phyloP scores from a whole-genome alignment of 2,797 vertebrate species.

The Acipenser oxyrinchus region DNA sequence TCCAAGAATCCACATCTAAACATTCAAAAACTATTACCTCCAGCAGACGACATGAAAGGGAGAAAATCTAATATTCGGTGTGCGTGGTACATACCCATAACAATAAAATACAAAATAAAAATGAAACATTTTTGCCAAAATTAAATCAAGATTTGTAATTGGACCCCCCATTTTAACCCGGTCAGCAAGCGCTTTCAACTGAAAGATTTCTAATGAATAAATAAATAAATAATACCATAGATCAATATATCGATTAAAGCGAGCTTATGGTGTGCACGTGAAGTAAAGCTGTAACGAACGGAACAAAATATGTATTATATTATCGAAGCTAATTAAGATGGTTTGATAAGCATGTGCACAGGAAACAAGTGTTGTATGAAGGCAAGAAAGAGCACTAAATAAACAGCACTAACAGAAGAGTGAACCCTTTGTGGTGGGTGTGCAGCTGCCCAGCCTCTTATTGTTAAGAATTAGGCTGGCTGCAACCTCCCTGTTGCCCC shows the following conservation, averaged over 20 bases:
- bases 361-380: constrained; percentile 54
- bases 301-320: constrained; percentile 14
- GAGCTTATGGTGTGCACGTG: too few species aligned
- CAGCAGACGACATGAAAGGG: constrained; percentile 35
- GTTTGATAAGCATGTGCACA: constrained; percentile 59
- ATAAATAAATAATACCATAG: too few species aligned
- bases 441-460: constrained; percentile 79
- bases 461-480: constrained; percentile 76
- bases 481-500: constrained; percentile 72
- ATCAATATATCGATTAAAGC: too few species aligned
- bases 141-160: background rate
- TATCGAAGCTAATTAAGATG: constrained; percentile 62
- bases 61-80: constrained; percentile 8
- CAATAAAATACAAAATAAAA: background rate
- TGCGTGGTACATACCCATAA: background rate
- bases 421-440: constrained; percentile 71
- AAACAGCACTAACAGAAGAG: constrained; percentile 77
- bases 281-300: background rate
- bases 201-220: too few species aligned
- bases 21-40: constrained; percentile 42
- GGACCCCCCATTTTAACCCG: background rate
- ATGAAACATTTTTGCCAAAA: background rate
- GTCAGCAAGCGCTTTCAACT: too few species aligned
- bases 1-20: constrained; percentile 60
- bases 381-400: constrained; percentile 75